These are phyloP conservation scores for Lasioglossum malachurum DNA, from an alignment of 2,888 invertebrate genomes.

Conservation along the genomic window DNA sequence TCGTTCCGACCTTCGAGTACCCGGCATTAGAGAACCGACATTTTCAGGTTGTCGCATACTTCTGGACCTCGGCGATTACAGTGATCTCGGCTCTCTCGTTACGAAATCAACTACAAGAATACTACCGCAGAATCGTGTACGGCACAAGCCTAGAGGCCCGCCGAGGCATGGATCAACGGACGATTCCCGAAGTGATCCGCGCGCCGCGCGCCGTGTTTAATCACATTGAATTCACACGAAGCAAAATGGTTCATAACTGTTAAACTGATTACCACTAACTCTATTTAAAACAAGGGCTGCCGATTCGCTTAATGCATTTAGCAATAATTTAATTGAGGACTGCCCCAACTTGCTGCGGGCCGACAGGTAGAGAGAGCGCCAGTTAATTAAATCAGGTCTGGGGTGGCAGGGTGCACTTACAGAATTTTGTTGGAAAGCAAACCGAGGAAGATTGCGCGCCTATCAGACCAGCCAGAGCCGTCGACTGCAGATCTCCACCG, in stretches of 20 bases:
- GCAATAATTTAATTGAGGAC: conserved; percentile 85
- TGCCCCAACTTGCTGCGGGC: conserved; percentile 74
- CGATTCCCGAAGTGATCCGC: background rate
- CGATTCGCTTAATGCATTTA: conserved; percentile 84
- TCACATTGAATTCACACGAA: conserved; percentile 35
- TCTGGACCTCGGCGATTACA: too few relatives aligned
- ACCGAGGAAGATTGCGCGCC: conserved; percentile 83
- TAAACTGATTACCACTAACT: conserved; percentile 83
- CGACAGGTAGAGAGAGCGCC: conserved; percentile 72
- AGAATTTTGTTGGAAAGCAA: conserved; percentile 84
- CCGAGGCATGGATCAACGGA: background rate
- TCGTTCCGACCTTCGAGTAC: background rate
- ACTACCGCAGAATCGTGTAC: background rate
- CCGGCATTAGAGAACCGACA: background rate
- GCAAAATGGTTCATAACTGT: conserved; percentile 77
- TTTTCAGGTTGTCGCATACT: background rate
- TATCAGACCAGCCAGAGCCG: conserved; percentile 82
- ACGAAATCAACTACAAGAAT: background rate
- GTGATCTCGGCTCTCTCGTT: background rate
- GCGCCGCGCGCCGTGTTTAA: conserved; percentile 22
- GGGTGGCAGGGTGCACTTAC: conserved; percentile 79
- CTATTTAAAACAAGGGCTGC: conserved; percentile 80
- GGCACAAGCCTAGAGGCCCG: background rate
- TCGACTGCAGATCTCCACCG: conserved; percentile 80
- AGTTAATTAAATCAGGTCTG: conserved; percentile 81